These are phyloP conservation scores for Bradypus variegatus DNA, from an alignment of 2,797 vertebrate genomes.

Conservation along the genomic window DNA sequence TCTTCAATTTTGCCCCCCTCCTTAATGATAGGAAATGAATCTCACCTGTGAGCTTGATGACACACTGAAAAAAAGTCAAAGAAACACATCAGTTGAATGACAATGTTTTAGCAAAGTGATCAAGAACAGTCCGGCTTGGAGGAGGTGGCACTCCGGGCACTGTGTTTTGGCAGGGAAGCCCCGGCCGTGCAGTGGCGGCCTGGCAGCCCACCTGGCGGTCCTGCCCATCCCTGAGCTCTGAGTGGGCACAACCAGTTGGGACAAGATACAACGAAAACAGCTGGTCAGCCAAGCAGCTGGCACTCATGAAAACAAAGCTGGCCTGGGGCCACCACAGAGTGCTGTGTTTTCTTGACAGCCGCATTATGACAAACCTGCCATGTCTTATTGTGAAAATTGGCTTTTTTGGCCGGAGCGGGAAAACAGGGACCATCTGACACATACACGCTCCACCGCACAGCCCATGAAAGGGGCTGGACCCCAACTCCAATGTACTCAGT, in stretches of 20 bases:
- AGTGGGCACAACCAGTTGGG: background rate
- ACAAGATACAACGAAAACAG: background rate
- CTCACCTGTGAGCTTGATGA: background rate
- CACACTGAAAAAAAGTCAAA: too few relatives aligned
- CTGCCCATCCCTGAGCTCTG: background rate
- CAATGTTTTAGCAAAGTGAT: background rate
- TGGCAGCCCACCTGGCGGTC: background rate
- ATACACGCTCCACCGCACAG: fast-evolving
- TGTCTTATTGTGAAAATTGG: too few relatives aligned
- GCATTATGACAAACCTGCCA: background rate
- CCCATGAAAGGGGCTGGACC: background rate
- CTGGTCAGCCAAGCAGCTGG: fast-evolving
- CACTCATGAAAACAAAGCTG: background rate
- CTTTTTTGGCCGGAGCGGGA: background rate
- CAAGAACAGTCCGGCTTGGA: background rate
- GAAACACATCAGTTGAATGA: background rate
- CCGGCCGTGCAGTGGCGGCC: too few relatives aligned
- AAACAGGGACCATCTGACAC: background rate
- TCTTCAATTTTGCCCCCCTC: background rate
- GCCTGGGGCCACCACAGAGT: background rate
- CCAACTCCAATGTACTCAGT: background rate
- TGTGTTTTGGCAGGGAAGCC: background rate
- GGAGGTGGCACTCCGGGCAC: background rate
- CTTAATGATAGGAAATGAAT: background rate
- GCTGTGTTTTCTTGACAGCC: background rate